Conservation (phyloP, 1,140 invertebrate species). For the Camponotus floridanus region DNA sequence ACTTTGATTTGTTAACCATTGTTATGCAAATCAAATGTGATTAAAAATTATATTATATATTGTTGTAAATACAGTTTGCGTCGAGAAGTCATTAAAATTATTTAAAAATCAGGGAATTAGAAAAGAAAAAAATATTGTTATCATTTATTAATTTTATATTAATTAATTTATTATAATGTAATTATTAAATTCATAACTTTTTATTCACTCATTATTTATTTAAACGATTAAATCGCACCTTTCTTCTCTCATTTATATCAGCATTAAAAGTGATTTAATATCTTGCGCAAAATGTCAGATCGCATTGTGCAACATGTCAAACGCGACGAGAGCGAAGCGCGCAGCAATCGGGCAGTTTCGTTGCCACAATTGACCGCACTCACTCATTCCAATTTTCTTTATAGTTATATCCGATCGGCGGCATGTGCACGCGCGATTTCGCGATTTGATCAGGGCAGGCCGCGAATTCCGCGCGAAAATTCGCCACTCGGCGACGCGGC, state of each 20-base stretch:
- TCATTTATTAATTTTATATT: no score
- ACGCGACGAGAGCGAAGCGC: conserved; percentile 17
- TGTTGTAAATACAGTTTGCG: neutral
- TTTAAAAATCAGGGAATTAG: no score
- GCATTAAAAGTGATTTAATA: neutral
- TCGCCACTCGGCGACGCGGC: neutral
- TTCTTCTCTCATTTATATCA: neutral
- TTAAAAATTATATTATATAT: neutral
- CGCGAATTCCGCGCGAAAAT: conserved; percentile 30
- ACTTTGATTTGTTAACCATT: neutral
- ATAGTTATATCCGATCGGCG: conserved; percentile 37
- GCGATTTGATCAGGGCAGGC: conserved; percentile 21
- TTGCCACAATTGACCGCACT: conserved; percentile 42
- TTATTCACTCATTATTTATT: neutral
- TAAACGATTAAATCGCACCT: neutral
- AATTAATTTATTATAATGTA: neutral
- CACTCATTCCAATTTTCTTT: conserved; percentile 62
- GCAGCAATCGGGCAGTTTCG: conserved; percentile 25
- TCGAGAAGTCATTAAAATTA: neutral
- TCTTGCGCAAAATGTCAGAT: conserved; percentile 19
- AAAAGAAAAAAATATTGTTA: neutral
- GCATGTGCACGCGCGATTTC: conserved; percentile 27
- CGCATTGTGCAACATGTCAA: neutral
- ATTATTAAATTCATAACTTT: neutral
- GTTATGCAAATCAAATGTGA: neutral